Conservation (phyloP, 2,113 vertebrate genomes). For the Gymnarchus niloticus region DNA sequence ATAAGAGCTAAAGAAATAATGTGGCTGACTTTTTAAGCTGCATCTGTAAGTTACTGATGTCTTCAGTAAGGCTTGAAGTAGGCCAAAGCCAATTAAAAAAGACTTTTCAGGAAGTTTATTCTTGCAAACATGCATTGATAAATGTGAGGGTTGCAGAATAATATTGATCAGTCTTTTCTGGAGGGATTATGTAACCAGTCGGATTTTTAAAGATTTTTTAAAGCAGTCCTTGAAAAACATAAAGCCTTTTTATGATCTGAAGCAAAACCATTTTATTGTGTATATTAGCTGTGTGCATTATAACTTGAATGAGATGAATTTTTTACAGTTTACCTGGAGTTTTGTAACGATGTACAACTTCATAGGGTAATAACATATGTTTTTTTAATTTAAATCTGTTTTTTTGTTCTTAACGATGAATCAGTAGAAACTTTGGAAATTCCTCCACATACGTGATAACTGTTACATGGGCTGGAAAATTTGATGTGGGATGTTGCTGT, state of each 20-base stretch:
- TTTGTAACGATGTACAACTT: not conserved
- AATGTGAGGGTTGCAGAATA: not conserved
- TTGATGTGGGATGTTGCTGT: not conserved
- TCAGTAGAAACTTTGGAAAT: not conserved
- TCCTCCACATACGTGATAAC: not conserved
- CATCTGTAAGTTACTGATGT: not conserved
- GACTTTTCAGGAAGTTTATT: not conserved
- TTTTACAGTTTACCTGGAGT: not conserved
- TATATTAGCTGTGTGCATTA: too few species aligned
- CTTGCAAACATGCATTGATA: not conserved
- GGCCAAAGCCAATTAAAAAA: too few species aligned
- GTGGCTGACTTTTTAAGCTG: not conserved
- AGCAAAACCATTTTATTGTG: too few species aligned
- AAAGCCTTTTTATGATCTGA: too few species aligned
- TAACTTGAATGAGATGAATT: not conserved
- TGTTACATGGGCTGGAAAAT: not conserved
- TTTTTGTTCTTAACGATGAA: not conserved
- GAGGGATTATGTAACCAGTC: not conserved
- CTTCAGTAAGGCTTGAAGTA: not conserved
- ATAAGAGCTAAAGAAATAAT: not conserved
- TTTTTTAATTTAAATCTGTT: not conserved
- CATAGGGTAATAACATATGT: not conserved
- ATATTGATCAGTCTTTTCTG: not conserved
- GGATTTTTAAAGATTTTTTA: too few species aligned
- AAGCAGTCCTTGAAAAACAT: too few species aligned